These are phyloP conservation scores for Chelon auratus DNA, from an alignment of 2,797 vertebrate genomes.

Conservation along the genomic window DNA sequence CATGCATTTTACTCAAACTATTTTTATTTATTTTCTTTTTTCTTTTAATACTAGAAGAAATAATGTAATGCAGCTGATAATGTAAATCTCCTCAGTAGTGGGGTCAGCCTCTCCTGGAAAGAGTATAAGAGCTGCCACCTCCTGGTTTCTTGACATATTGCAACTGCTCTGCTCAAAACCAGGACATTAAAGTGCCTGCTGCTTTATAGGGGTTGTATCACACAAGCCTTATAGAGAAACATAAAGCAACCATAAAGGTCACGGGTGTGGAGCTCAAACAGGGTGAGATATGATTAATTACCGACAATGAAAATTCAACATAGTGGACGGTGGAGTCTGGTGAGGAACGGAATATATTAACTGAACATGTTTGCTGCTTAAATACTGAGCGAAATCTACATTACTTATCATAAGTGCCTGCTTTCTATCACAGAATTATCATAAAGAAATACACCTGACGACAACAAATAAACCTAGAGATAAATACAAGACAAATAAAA, in stretches of 20 bases:
- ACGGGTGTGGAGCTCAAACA: neutral
- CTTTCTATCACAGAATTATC: neutral
- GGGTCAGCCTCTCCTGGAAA: conserved; percentile 63
- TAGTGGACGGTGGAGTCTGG: too few species aligned
- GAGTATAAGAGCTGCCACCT: conserved; percentile 87
- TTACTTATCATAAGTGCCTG: neutral
- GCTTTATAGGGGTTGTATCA: neutral
- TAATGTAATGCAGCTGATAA: conserved; percentile 5
- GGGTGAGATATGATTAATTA: neutral
- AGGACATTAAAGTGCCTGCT: neutral
- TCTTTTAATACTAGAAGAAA: neutral
- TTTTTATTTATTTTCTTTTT: neutral
- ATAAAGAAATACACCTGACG: neutral
- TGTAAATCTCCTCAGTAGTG: conserved; percentile 4
- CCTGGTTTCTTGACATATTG: conserved; percentile 77
- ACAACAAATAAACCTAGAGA: neutral
- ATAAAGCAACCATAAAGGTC: conserved; percentile 1
- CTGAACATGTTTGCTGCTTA: neutral
- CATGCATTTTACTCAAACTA: rapidly evolving
- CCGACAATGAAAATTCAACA: neutral
- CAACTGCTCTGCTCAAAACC: conserved; percentile 46
- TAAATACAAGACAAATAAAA: conserved; percentile 2
- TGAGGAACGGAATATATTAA: too few species aligned
- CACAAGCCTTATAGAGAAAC: neutral
- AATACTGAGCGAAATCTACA: neutral